Base-by-base conservation (phyloP, 37 sponge, comb jelly and placozoan species). In the Aplysina aerophoba region DNA sequence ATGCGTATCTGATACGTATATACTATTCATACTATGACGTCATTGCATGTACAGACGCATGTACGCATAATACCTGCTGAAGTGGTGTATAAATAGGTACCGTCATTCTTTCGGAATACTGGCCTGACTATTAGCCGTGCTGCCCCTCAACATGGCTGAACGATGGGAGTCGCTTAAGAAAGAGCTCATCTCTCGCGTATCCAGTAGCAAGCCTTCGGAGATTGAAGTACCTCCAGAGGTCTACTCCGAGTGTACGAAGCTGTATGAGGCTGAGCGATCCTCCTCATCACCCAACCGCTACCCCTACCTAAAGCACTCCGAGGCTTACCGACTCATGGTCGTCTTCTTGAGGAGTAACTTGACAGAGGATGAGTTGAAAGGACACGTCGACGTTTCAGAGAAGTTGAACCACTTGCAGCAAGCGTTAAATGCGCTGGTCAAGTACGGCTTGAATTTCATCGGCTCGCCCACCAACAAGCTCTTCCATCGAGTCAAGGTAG, bases 401-500 rank as follows among this genome's bases (percentile, higher is more conserved):
- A 50, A 75, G 53, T 36, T 75, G 2, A 25, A 41, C n/a, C 21
- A 3, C 54, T 40, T 39, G 78, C 1, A 50, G 25, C 50, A 75
- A 21, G 78, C 44, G 6, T 36, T 75, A 36, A 75, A 41, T 19
- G 78, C 78, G 21, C n/a, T 75, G 54, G 24, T 36, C 44, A 75
- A 75, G 37, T 75, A 75, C 22, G 78, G 78, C 31, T 38, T 56
- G 27, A 60, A 81, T 57, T 38, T 60, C 19, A 6, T 60, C 4
- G 59, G 33, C 31, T 16, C 30, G 15, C 81, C 62, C 27, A 36
- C 57, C 20, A 41, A 81, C 21, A 81, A 33, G 27, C 35, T 60
- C 11, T 60, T 25, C 58, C 62, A 33, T 20, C 33, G 81, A 81
- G 34, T 60, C 68, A 83, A 53, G 63, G 67, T 62, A 25, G 66